A percentile compares a stretch with the other conserved stretches of the same genome.
Evolutionary conservation across 2,113 vertebrate species (phyloP).

Genomic region (Castor canadensis): DNA sequence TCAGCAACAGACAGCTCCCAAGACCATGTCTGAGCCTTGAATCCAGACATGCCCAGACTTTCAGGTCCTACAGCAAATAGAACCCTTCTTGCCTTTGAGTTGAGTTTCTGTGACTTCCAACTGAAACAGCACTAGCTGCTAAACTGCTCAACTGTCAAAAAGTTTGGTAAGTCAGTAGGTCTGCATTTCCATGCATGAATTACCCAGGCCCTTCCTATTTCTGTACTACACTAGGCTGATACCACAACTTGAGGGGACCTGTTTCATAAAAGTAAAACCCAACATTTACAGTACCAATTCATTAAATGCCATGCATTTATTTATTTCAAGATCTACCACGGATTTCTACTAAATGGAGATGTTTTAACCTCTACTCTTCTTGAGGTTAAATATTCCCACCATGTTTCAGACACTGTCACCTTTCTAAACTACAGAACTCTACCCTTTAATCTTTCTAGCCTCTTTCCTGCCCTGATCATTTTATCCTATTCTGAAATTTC

Average conservation of each 20-base stretch:
- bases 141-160: conserved; percentile 21
- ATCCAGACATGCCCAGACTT: neutral
- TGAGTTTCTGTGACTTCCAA: conserved; percentile 40
- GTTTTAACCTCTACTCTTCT: neutral
- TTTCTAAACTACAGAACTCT: neutral
- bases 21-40: neutral
- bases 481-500: conserved; percentile 32
- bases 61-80: neutral
- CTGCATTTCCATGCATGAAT: neutral
- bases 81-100: conserved; percentile 5
- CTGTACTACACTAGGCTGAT: neutral
- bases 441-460: neutral
- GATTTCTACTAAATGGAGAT: neutral
- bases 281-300: conserved; percentile 30
- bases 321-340: conserved; percentile 40
- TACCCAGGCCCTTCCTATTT: neutral
- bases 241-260: neutral
- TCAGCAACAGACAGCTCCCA: neutral
- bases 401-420: no score
- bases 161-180: neutral
- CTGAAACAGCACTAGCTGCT: neutral
- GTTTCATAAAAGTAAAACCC: neutral
- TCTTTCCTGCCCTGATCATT: neutral
- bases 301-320: conserved; percentile 43
- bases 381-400: no score